phyloP scores from a whole-genome alignment of 2,113 vertebrate genomes.

The Pseudolaguvia tuberculata region DNA sequence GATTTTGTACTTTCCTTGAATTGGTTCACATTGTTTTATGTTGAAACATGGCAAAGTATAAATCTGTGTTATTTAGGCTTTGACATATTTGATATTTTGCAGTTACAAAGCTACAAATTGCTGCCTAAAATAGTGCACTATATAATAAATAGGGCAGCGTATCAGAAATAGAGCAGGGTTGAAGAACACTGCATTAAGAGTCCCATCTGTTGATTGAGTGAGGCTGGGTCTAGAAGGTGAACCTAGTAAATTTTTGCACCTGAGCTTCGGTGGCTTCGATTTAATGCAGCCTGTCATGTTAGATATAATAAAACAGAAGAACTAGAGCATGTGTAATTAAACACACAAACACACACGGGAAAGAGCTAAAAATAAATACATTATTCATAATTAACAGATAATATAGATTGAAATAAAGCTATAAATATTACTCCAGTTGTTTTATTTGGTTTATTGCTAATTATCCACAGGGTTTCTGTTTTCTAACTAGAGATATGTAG shows the following conservation, averaged over 20 bases:
- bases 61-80: neutral
- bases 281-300: conserved; percentile 37
- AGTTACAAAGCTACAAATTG: neutral
- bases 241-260: conserved; percentile 17
- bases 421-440: neutral
- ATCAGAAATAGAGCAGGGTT: conserved; percentile 5
- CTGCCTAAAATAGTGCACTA: conserved; percentile 13
- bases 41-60: neutral
- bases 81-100: neutral
- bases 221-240: conserved; percentile 19
- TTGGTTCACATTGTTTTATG: neutral
- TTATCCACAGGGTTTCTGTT: neutral
- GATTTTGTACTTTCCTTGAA: no score
- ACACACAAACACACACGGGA: neutral
- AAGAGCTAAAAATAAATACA: neutral
- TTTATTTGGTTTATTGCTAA: neutral
- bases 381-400: conserved; percentile 2
- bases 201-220: conserved; percentile 38
- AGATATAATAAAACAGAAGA: conserved; percentile 21
- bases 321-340: conserved; percentile 31
- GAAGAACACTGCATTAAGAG: neutral
- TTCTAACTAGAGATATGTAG: neutral
- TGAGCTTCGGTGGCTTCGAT: conserved; percentile 33
- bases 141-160: conserved; percentile 5
- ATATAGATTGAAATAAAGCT: neutral